These are phyloP conservation scores for Tapera naevia DNA, from an alignment of 2,797 vertebrate species.

Conservation along the genomic window DNA sequence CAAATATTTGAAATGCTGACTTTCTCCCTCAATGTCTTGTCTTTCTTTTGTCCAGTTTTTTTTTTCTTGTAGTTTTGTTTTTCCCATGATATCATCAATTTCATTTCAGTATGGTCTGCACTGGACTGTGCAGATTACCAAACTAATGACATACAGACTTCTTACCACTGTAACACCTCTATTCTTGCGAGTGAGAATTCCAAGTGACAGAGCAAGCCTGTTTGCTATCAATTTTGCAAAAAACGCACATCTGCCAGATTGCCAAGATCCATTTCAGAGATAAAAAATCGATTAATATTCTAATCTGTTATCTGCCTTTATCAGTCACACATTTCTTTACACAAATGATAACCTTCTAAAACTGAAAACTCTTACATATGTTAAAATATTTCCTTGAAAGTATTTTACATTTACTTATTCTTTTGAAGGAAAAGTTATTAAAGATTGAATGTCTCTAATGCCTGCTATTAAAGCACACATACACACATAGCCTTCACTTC, in stretches of 20 bases:
- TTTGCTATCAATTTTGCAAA: constrained; percentile 76
- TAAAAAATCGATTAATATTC: constrained; percentile 73
- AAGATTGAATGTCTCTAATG: neutral
- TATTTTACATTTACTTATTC: neutral
- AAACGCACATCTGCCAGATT: constrained; percentile 70
- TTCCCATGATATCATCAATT: constrained; percentile 42
- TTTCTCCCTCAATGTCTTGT: neutral
- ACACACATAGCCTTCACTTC: neutral
- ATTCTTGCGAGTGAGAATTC: constrained; percentile 71
- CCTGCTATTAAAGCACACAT: neutral
- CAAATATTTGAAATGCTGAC: neutral
- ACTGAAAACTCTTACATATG: constrained; percentile 16
- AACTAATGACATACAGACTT: constrained; percentile 64
- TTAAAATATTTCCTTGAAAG: constrained; percentile 12
- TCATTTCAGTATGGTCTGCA: constrained; percentile 39
- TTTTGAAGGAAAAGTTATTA: neutral
- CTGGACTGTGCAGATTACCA: constrained; percentile 54
- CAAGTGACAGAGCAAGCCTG: constrained; percentile 74
- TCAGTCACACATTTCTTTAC: constrained; percentile 54
- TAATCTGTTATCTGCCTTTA: constrained; percentile 73
- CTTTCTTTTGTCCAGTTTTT: neutral
- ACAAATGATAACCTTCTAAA: constrained; percentile 39
- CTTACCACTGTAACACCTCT: constrained; percentile 58
- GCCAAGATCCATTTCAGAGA: constrained; percentile 67
- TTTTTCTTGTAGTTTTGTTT: neutral